Conservation (phyloP, 92 coral and sea anemone genomes). For the Muricea muricata region DNA sequence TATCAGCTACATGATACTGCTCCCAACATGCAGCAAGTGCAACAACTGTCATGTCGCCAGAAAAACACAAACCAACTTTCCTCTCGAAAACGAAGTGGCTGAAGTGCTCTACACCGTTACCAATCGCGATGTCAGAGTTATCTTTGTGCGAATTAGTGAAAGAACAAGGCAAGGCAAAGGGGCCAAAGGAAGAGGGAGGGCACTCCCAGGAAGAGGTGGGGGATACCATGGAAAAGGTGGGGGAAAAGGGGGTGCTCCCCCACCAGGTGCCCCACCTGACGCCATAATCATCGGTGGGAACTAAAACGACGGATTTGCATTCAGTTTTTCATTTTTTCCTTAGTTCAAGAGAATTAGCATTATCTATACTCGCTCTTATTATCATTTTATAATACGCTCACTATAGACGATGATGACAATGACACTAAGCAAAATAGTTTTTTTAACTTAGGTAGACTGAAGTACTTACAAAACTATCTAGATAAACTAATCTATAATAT, state of each 20-base stretch:
- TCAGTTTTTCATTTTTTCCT: too few species aligned
- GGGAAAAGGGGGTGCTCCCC: too few species aligned
- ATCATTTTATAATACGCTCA: too few species aligned
- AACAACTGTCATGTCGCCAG: conserved; percentile 25
- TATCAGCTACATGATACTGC: conserved; percentile 24
- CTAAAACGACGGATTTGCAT: too few species aligned
- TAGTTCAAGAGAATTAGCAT: too few species aligned
- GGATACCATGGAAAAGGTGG: neutral
- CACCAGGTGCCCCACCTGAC: neutral
- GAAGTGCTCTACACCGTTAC: neutral
- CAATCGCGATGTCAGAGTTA: neutral
- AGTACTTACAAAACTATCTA: too few species aligned
- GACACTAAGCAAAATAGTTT: too few species aligned
- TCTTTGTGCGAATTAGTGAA: neutral
- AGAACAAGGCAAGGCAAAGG: neutral
- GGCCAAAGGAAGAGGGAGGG: neutral
- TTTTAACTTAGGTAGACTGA: too few species aligned
- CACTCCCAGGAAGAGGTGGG: neutral
- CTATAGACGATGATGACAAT: too few species aligned
- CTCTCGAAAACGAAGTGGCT: conserved; percentile 8
- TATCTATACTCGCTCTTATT: too few species aligned
- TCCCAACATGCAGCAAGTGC: conserved; percentile 16
- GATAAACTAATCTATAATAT: too few species aligned
- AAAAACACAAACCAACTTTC: conserved; percentile 22
- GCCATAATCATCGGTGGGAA: too few species aligned